A percentile compares a stretch with the other conserved stretches of the same genome.
These are phyloP conservation scores for Himalopsyche japonica DNA, from an alignment of 2,888 invertebrate genomes.

Conservation along the genomic window DNA sequence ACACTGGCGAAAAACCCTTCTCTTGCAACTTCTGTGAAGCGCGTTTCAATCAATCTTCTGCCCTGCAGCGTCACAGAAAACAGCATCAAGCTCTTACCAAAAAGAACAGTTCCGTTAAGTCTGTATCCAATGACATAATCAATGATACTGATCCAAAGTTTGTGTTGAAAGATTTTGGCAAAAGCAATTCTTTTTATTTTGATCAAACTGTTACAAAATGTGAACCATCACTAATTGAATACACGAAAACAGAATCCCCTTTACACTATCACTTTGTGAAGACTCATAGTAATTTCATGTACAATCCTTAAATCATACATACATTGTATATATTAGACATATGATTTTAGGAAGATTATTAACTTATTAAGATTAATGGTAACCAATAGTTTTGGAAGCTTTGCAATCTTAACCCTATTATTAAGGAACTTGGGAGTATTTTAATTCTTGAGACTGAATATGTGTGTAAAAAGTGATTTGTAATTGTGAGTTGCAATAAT, in stretches of 20 bases:
- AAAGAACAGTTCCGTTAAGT: neutral
- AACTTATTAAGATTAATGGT: too few relatives aligned
- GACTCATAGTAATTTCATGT: neutral
- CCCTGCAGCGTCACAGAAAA: constrained; percentile 38
- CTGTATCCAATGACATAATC: neutral
- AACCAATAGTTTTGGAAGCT: too few relatives aligned
- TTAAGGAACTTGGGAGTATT: neutral
- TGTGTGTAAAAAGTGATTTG: neutral
- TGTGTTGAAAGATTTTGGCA: neutral
- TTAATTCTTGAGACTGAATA: neutral
- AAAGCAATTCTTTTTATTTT: neutral
- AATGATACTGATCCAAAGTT: neutral
- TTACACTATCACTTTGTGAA: constrained; percentile 10
- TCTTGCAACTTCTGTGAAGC: constrained; percentile 35
- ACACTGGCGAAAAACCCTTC: constrained; percentile 41
- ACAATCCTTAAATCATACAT: neutral
- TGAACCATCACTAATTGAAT: neutral
- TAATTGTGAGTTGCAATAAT: too few relatives aligned
- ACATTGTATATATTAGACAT: neutral
- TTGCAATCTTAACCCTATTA: neutral
- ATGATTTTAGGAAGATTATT: too few relatives aligned
- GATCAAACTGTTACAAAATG: neutral
- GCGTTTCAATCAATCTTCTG: constrained; percentile 41
- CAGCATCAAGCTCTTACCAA: constrained; percentile 26
- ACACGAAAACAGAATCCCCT: neutral